Evolutionary conservation across 1,140 invertebrate species (phyloP).

Genomic region (Temnothorax longispinosus): DNA sequence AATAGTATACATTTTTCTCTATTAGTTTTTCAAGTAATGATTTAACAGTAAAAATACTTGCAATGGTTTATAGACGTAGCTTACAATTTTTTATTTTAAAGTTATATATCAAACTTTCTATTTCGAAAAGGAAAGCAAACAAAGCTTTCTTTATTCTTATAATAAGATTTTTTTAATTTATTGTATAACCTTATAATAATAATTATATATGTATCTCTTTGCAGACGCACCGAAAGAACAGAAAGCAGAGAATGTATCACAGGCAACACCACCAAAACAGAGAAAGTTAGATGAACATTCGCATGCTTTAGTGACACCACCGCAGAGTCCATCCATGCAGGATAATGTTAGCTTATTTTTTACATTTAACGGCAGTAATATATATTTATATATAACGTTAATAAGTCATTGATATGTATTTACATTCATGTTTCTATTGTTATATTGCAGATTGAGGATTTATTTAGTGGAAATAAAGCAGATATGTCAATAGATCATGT

Average conservation of each 20-base stretch:
- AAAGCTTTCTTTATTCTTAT: background rate
- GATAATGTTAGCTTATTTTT: conserved; percentile 56
- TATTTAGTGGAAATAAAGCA: background rate
- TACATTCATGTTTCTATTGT: background rate
- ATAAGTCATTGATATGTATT: conserved; percentile 3
- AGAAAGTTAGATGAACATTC: conserved; percentile 60
- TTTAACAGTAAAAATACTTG: background rate
- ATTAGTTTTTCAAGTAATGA: background rate
- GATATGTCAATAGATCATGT: background rate
- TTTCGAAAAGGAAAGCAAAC: too few species aligned
- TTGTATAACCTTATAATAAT: background rate
- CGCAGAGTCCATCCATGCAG: conserved; percentile 43
- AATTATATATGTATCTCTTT: background rate
- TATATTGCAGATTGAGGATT: conserved; percentile 46
- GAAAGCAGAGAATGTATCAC: background rate
- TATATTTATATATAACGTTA: background rate
- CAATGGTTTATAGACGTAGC: background rate
- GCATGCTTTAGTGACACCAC: conserved; percentile 29
- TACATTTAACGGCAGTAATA: background rate
- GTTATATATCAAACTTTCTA: background rate
- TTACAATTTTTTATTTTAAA: background rate
- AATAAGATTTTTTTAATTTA: background rate
- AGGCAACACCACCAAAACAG: conserved; percentile 25
- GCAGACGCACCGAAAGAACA: conserved; percentile 34
- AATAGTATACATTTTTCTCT: background rate